Base-by-base conservation (phyloP, 2,888 invertebrate species). In the Xylocampa areola region DNA sequence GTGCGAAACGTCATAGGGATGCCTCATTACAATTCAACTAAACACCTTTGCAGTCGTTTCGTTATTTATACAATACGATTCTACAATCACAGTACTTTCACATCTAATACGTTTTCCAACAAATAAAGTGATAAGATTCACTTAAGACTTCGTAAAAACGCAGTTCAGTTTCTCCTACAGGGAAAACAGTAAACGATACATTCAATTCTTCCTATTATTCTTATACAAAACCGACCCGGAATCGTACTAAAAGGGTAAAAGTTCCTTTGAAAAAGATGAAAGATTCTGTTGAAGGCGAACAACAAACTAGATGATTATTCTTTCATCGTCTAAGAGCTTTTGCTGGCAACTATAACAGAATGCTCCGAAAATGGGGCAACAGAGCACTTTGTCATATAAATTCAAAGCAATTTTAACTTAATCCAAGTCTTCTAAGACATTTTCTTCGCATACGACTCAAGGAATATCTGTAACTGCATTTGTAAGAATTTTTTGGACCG, bases 311-410 rank as follows among this genome's bases (percentile, higher is more conserved):
- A 53, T 48, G 48, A 37, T 69, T 57, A 63, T 71, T 60, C 54
- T 67, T 67, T 68, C 60, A 73, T 68, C 58, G 47, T 37, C 47
- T 71, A 60, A 74, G 57, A 72, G 59, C 51, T 71, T 68, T 57
- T 45, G 33, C 35, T 51, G 50, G 50, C 51, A 58, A 59, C 62
- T 57, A 51, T 62, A 57, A 51, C 45, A 57, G 40, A 70, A 68
- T 61, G 37, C 16, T 37, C 29, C 17, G 25, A 45, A 66, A 68
- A 47, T 50, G n/a, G 49, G 45, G 7, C 37, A 68, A 50, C 39
- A 23, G 8, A 13, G 19, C 4, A 48, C 40, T 33, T 25, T 40
- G 11, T 44, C 1, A 30, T 25, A 59, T 43, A 47, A 39, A 52
- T 35, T 44, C 6, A 14, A 17, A 47, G 19, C 10, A 13, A 39